phyloP scores from a whole-genome alignment of 37 sponge, comb jelly and placozoan genomes.

The Beroe ovata region DNA sequence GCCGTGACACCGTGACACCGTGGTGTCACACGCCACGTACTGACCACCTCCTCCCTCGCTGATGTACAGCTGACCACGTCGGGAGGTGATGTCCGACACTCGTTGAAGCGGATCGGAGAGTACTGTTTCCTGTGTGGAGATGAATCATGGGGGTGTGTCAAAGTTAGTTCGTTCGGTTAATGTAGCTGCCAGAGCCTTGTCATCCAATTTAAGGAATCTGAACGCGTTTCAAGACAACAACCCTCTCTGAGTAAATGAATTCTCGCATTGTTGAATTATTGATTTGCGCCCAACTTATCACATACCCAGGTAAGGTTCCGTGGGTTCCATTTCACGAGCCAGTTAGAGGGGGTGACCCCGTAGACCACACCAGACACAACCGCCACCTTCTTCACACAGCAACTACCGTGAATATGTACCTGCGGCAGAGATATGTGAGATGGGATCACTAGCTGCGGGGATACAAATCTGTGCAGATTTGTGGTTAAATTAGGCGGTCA shows the following conservation, averaged over 20 bases:
- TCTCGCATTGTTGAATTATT: too few species aligned
- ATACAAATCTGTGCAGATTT: too few species aligned
- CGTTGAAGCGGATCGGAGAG: background rate
- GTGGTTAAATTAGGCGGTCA: too few species aligned
- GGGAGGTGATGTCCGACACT: background rate
- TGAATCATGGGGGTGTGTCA: too few species aligned
- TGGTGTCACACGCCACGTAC: background rate
- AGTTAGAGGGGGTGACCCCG: slow-evolving; percentile 56
- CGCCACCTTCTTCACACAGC: slow-evolving; percentile 50
- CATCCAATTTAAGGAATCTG: too few species aligned
- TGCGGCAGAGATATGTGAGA: background rate
- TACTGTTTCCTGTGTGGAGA: background rate
- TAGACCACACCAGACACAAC: background rate
- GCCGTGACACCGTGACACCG: background rate
- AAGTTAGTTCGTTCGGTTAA: too few species aligned
- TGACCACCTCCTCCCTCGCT: slow-evolving; percentile 2
- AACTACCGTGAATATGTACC: slow-evolving; percentile 51
- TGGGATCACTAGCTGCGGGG: too few species aligned
- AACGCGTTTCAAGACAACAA: too few species aligned
- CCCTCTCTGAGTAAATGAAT: too few species aligned
- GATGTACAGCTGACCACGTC: slow-evolving; percentile 17
- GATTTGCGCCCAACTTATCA: too few species aligned
- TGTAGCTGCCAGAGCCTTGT: too few species aligned
- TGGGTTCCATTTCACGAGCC: slow-evolving; percentile 55
- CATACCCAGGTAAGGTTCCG: slow-evolving; percentile 2